Evolutionary conservation across 2,113 vertebrate genomes (phyloP).

Genomic region (Chloebia gouldiae): DNA sequence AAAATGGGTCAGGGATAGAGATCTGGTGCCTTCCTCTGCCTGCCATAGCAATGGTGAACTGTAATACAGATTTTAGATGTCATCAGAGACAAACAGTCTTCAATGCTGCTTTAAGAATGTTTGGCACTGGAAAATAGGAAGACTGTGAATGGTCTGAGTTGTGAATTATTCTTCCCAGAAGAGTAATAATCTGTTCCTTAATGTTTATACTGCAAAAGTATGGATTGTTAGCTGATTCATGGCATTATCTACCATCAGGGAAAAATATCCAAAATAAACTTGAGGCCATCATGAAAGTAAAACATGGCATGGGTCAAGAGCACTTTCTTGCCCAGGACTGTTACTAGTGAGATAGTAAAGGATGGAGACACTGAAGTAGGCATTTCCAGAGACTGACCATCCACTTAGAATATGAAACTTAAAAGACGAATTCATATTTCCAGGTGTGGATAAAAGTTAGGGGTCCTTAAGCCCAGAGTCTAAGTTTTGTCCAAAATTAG

Average conservation of each 20-base stretch:
- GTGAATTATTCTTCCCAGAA: neutral
- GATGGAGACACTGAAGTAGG: fast-evolving
- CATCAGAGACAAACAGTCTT: neutral
- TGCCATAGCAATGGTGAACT: neutral
- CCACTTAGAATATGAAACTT: neutral
- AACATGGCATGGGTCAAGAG: neutral
- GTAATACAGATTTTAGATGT: neutral
- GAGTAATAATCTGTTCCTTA: neutral
- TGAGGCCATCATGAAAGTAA: neutral
- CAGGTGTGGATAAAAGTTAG: neutral
- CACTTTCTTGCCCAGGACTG: neutral
- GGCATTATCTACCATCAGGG: neutral
- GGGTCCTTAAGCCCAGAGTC: fast-evolving
- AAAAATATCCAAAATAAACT: neutral
- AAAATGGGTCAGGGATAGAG: neutral
- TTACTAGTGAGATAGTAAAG: neutral
- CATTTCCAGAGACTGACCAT: neutral
- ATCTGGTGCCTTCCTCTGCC: neutral
- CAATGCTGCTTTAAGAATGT: neutral
- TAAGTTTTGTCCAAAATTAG: neutral
- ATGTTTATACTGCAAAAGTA: neutral
- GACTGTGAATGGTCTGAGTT: neutral
- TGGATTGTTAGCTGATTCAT: neutral
- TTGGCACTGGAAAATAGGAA: neutral
- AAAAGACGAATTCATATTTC: neutral